Percentiles rank a stretch among this genome's conserved stretches.
Conservation (phyloP, 2,113 vertebrate genomes). For the Hypocryptadius cinnamomeus region DNA sequence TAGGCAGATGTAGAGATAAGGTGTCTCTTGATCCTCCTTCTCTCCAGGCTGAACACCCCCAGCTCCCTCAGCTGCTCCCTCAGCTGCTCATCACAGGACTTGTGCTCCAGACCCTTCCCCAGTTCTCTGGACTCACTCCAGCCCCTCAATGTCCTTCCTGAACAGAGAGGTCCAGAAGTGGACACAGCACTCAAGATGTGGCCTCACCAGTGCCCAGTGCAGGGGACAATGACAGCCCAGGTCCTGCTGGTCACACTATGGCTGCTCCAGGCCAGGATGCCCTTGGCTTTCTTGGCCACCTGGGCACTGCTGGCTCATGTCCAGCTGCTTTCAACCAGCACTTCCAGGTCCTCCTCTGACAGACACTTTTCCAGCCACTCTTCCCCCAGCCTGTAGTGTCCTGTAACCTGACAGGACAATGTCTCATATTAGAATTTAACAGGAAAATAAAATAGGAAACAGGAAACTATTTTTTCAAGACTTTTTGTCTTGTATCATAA, state of each 20-base stretch:
- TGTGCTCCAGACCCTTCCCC: not conserved
- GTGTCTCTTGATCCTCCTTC: not conserved
- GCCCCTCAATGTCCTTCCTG: not conserved
- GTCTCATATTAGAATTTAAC: not conserved
- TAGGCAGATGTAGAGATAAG: not conserved
- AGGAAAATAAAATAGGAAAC: not conserved
- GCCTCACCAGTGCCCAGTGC: rapidly evolving
- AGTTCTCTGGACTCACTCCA: not conserved
- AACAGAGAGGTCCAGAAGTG: not conserved
- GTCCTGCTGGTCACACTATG: not conserved
- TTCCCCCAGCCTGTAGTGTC: not conserved
- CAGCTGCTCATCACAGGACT: not conserved
- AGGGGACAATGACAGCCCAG: not conserved
- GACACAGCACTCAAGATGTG: not conserved
- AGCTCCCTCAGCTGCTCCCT: not conserved
- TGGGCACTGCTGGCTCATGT: not conserved
- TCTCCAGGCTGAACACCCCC: not conserved
- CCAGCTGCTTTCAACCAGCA: not conserved
- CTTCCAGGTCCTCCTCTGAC: not conserved
- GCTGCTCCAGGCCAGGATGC: too few relatives aligned
- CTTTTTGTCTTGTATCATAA: not conserved
- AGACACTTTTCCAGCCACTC: not conserved
- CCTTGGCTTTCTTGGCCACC: not conserved
- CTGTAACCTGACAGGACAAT: not conserved
- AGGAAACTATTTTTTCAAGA: not conserved